Base-by-base conservation (phyloP, 2,888 invertebrate species). In the Nomada ferruginata region DNA sequence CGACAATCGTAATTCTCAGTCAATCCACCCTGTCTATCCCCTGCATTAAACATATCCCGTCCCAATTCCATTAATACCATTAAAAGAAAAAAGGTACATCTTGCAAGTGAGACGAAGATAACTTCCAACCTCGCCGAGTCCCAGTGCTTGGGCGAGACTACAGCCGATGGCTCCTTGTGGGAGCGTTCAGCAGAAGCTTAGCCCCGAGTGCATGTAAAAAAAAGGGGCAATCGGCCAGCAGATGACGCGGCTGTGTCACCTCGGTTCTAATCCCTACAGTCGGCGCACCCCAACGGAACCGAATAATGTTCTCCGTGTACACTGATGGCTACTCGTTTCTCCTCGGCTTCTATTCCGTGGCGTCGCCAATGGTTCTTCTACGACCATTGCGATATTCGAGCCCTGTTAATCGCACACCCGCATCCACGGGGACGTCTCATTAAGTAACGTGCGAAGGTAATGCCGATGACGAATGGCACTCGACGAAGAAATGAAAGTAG, bases 221-320 rank as follows among this genome's bases (percentile, higher is more conserved):
- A 90, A 88, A 86, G 87, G 85, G 83, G 85, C 85, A 87, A 88
- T 86, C 87, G 85, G 90, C 89, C 85, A 91, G 89, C 91, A 91
- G 86, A 90, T 91, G 90, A 90, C 90, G 90, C 87, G 81, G 76
- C 81, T 80, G 83, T 89, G 87, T 89, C 89, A 83, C 85, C 87
- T 87, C 78, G 83, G 63, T 82, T 88, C 84, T 86, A 88, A 89
- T 88, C 88, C 87, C 85, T 81, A 85, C 86, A 82, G 80, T 69
- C 77, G 80, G 78, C 82, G 66, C 66, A 63, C 83, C 82, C 77
- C 86, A 89, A 90, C 90, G 87, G 80, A 86, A 88, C 88, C 84
- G 88, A 89, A 87, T 87, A 87, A 88, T 80, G 79, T 78, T 80
- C 69, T 29, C 57, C 76, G 80, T 75, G 70, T 60, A 82, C 47